Base-by-base conservation (phyloP, 1,140 invertebrate genomes). In the Drosophila nigrodunni region DNA sequence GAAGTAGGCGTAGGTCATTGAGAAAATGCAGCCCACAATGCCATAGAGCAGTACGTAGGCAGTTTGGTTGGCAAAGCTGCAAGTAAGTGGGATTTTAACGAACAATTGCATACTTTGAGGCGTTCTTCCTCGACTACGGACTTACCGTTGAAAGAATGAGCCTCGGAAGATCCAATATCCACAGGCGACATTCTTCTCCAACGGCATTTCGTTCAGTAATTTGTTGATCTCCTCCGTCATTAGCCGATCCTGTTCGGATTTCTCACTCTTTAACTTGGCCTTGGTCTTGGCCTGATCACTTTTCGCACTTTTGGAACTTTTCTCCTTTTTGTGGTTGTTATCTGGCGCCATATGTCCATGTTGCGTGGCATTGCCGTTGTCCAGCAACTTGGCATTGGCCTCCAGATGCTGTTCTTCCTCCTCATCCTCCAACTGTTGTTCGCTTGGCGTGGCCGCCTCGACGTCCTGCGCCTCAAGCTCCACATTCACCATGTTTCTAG, bases 1-100 rank as follows among this genome's bases (percentile, higher is more conserved):
- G 69, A 96, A 96, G 85, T 97, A 97, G 2, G 96, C 94, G 80
- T 95, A 96, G 68, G 95, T 94, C 68, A 96, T 96, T n/a, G 95
- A 95, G 77, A 96, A 96, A 50, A 96, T 94, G 73, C 96, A 95
- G 2, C 95, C 96, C 1, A 96, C 92, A 3, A 96, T 91, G 47
- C 96, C 96, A 76, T 96, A 97, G 0, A 96, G 92, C 49, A 96
- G 90, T 1, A 97, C 94, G 76, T 96, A 97, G 0, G 94, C 94
- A 64, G 96, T 96, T 88, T 96, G 96, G 78, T 96, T 96, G 11
- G 96, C 96, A 59, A 96, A 96, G 76, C 93, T 93, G 25, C 0
- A 59, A 10, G 9, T 55, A 41, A 37, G 2, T 30, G 25, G 25
- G 44, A 10, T 13, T 50, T 55, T 8, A 10, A 10, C 9, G 7